A percentile compares a stretch with the other conserved stretches of the same genome.
Conservation (phyloP, 1,140 invertebrate genomes). For the Daktulosphaira vitifoliae region DNA sequence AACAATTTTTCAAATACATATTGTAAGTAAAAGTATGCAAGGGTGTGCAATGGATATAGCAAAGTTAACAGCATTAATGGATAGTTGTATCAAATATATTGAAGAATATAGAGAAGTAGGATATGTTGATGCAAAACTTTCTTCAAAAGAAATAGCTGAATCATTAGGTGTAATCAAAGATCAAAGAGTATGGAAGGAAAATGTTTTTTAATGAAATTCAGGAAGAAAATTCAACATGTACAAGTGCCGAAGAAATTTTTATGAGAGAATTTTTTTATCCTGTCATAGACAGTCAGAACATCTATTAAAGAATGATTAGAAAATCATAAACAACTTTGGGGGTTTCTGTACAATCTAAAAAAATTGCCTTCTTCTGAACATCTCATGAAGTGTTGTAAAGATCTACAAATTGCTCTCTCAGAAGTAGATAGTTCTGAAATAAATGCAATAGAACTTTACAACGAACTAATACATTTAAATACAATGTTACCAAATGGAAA, state of each 20-base stretch:
- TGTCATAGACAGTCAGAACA: conserved; percentile 10
- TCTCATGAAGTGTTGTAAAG: conserved; percentile 12
- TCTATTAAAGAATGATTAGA: conserved; percentile 15
- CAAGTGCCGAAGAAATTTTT: background rate
- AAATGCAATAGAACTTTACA: conserved; percentile 6
- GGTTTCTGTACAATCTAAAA: conserved; percentile 14
- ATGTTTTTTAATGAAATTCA: background rate
- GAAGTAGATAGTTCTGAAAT: background rate
- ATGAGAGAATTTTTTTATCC: conserved; percentile 9
- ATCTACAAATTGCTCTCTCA: background rate
- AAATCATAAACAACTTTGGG: conserved; percentile 9
- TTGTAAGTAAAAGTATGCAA: conserved; percentile 38
- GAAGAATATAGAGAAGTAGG: background rate
- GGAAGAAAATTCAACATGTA: background rate
- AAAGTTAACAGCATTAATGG: background rate
- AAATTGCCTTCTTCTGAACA: conserved; percentile 10
- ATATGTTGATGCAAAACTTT: background rate
- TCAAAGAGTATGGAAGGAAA: background rate
- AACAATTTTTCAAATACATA: conserved; percentile 31
- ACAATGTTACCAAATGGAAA: conserved; percentile 6
- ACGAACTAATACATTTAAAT: background rate
- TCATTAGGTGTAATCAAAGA: conserved; percentile 5
- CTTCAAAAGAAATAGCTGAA: conserved; percentile 7
- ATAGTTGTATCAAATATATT: conserved; percentile 13
- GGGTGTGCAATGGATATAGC: conserved; percentile 5